phyloP scores from a whole-genome alignment of 2,113 vertebrate species.

The Epinephelus lanceolatus region DNA sequence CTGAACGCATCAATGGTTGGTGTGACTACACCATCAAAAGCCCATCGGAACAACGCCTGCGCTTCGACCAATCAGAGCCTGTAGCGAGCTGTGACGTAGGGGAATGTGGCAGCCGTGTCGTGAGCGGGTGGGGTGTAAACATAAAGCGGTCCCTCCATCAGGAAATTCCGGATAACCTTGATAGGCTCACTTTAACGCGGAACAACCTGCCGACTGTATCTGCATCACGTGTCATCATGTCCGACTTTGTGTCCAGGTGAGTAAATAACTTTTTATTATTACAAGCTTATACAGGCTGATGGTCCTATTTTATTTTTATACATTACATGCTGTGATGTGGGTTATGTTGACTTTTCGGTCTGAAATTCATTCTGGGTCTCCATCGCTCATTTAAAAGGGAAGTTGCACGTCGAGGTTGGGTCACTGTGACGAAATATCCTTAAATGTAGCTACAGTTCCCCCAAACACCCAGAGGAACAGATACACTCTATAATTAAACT shows the following conservation, averaged over 20 bases:
- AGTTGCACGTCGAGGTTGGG: background rate
- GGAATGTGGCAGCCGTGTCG: too few relatives aligned
- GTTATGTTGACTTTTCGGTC: background rate
- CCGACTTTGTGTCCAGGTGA: constrained; percentile 46
- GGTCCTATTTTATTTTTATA: too few relatives aligned
- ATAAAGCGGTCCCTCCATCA: constrained; percentile 14
- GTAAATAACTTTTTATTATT: background rate
- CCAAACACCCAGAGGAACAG: background rate
- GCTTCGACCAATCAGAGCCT: constrained; percentile 49
- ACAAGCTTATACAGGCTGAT: too few relatives aligned
- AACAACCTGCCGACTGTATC: background rate
- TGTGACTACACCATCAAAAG: background rate
- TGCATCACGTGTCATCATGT: constrained; percentile 10
- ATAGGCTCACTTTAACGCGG: background rate
- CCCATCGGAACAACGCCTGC: constrained; percentile 10
- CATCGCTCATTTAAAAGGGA: background rate
- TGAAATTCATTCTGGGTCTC: background rate
- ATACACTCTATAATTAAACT: background rate
- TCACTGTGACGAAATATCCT: background rate
- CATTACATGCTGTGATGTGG: background rate
- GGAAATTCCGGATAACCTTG: background rate
- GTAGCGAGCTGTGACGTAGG: background rate
- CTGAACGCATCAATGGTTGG: constrained; percentile 9
- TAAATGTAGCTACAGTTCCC: background rate
- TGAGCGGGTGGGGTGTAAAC: background rate